Evolutionary conservation across 1,140 invertebrate genomes (phyloP).

Genomic region (Ceratosolen solmsi): DNA sequence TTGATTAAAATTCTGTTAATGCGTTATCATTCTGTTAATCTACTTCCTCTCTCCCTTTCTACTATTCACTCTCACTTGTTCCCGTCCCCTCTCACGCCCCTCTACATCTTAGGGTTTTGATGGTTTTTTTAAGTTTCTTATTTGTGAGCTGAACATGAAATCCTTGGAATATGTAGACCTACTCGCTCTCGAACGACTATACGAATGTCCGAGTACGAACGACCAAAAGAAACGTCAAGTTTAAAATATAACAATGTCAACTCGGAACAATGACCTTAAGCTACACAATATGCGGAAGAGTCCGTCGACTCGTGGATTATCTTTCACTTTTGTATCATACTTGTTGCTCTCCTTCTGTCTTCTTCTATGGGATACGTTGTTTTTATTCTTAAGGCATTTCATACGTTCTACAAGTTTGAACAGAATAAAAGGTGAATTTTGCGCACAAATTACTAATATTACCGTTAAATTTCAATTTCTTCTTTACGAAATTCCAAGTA

Average conservation of each 20-base stretch:
- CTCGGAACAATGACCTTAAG: conserved; percentile 17
- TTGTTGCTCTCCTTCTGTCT: conserved; percentile 5
- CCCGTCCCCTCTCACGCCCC: too few species aligned
- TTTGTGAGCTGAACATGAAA: neutral
- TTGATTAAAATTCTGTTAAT: too few species aligned
- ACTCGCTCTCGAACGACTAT: neutral
- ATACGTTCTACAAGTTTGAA: too few species aligned
- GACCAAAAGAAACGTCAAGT: conserved; percentile 7
- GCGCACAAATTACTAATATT: too few species aligned
- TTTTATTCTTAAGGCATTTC: neutral
- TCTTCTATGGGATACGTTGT: neutral
- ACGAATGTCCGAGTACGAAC: too few species aligned
- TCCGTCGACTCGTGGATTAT: neutral
- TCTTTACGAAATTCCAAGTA: neutral
- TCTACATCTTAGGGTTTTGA: neutral
- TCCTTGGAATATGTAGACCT: neutral
- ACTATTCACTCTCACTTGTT: neutral
- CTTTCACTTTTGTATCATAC: neutral
- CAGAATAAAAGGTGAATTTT: too few species aligned
- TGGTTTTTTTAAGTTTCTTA: neutral
- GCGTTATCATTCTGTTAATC: too few species aligned
- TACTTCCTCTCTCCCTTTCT: neutral
- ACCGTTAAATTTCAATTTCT: neutral
- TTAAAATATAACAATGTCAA: conserved; percentile 12
- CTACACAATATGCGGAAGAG: conserved; percentile 1